Percentiles rank a stretch among this genome's conserved stretches.
These are phyloP conservation scores for Planiliza haematocheilus DNA, from an alignment of 2,113 vertebrate species.

Conservation along the genomic window DNA sequence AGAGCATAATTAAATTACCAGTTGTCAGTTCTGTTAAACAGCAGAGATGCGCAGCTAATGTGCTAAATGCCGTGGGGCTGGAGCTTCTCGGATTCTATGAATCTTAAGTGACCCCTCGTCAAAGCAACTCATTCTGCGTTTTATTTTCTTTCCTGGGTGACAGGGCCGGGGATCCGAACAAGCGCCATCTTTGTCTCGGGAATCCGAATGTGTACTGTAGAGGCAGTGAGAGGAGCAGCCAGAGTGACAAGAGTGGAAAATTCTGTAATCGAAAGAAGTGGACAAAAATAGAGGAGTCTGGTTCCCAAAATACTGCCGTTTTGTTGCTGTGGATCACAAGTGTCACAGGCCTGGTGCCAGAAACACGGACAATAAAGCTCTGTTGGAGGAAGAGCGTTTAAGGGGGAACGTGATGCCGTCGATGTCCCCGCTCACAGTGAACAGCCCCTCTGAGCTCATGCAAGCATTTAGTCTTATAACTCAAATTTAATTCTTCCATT, in stretches of 20 bases:
- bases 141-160: conserved; percentile 16
- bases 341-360: conserved; percentile 1
- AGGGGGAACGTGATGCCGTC: conserved; percentile 22
- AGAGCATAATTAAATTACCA: conserved; percentile 67
- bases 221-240: conserved; percentile 11
- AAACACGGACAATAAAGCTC: conserved; percentile 40
- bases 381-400: conserved; percentile 21
- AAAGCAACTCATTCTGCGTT: conserved; percentile 54
- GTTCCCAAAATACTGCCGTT: not conserved
- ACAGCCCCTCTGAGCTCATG: not conserved
- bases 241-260: conserved; percentile 14
- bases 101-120: conserved; percentile 54
- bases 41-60: conserved; percentile 57
- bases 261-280: conserved; percentile 13
- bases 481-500: not conserved
- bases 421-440: conserved; percentile 4
- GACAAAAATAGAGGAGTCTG: conserved; percentile 8
- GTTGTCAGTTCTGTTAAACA: conserved; percentile 61
- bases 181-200: conserved; percentile 50
- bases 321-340: conserved; percentile 34
- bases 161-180: conserved; percentile 45
- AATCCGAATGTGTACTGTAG: conserved; percentile 3
- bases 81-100: conserved; percentile 61
- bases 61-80: conserved; percentile 59
- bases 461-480: conserved; percentile 10